Conservation (phyloP, 2,888 invertebrate species). For the Pachymerium ferrugineum region DNA sequence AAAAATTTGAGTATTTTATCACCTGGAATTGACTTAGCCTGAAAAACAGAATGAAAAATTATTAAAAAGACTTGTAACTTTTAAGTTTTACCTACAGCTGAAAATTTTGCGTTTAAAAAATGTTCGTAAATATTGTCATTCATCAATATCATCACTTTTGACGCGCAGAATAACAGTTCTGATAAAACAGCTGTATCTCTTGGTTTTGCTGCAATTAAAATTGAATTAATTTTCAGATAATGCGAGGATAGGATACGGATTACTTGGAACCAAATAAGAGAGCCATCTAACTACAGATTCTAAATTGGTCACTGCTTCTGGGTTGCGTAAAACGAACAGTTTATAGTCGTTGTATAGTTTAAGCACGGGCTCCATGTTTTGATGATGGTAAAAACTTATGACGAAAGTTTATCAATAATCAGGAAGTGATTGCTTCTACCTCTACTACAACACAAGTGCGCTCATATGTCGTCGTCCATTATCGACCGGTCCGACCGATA, state of each 20-base stretch:
- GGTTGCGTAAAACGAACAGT: neutral
- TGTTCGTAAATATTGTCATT: neutral
- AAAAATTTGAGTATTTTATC: neutral
- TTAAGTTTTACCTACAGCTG: neutral
- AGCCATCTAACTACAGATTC: constrained; percentile 2
- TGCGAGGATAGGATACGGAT: neutral
- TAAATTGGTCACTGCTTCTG: neutral
- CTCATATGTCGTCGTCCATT: too few species aligned
- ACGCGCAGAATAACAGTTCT: neutral
- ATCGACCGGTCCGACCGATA: too few species aligned
- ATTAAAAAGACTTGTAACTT: neutral
- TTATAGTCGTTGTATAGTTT: neutral
- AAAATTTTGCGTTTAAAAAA: neutral
- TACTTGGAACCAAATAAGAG: neutral
- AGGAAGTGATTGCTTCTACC: neutral
- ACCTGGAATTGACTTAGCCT: neutral
- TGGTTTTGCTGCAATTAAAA: neutral
- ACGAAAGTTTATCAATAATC: too few species aligned
- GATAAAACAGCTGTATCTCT: neutral
- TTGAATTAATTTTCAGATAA: neutral
- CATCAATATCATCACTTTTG: neutral
- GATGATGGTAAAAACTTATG: too few species aligned
- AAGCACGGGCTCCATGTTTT: neutral
- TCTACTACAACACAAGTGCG: too few species aligned
- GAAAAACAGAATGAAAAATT: neutral